These are phyloP conservation scores for Brotogeris chrysoptera DNA, from an alignment of 2,797 vertebrate genomes.

Conservation along the genomic window DNA sequence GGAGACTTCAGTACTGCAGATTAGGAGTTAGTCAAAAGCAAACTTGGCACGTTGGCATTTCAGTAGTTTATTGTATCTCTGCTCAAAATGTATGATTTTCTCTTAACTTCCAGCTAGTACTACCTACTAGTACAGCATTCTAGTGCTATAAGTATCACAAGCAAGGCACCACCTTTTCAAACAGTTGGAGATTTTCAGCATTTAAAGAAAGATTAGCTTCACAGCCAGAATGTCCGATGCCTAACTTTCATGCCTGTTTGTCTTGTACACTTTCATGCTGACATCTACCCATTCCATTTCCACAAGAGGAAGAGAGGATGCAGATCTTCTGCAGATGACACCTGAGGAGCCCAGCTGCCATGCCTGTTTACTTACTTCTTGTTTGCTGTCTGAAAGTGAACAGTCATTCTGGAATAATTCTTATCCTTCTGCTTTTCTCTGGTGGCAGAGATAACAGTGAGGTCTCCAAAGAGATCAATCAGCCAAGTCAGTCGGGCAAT, in stretches of 20 bases:
- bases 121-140: not conserved
- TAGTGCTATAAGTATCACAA: not conserved
- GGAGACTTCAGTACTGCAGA: not conserved
- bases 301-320: not conserved
- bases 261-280: not conserved
- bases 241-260: not conserved
- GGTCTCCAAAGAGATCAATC: conserved; percentile 91
- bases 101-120: not conserved
- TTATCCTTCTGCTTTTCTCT: conserved; percentile 77
- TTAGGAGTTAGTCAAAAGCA: not conserved
- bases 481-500: conserved; percentile 91
- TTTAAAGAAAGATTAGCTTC: not conserved
- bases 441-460: conserved; percentile 81
- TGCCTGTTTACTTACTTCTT: conserved; percentile 75
- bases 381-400: conserved; percentile 79
- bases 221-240: not conserved
- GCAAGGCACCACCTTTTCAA: not conserved
- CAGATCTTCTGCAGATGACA: not conserved
- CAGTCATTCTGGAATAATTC: conserved; percentile 86
- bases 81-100: not conserved
- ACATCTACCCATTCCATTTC: not conserved
- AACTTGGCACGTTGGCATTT: not conserved
- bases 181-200: not conserved
- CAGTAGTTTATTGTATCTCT: not conserved
- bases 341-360: not conserved